Conservation (phyloP, 2,113 vertebrate genomes). For the Carassius auratus region DNA sequence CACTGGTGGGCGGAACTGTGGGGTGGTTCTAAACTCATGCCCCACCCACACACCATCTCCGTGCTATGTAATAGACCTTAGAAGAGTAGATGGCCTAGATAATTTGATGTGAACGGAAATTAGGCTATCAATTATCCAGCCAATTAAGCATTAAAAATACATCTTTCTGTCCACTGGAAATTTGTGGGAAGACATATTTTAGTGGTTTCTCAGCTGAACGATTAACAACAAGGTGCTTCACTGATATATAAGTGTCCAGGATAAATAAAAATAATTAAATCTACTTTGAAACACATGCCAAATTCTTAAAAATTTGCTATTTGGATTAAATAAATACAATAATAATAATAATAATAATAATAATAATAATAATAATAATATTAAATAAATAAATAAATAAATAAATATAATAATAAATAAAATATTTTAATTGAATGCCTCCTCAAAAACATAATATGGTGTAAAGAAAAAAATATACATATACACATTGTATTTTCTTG, state of each 20-base stretch:
- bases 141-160: background rate
- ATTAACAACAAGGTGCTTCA: background rate
- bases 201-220: background rate
- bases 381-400: no score
- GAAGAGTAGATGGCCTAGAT: background rate
- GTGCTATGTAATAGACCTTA: background rate
- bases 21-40: background rate
- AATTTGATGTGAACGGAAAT: conserved; percentile 12
- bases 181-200: background rate
- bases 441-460: background rate
- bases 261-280: background rate
- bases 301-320: background rate
- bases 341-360: no score
- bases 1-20: background rate
- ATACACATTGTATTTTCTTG: background rate
- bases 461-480: background rate
- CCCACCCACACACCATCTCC: background rate
- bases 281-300: background rate
- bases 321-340: background rate
- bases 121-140: conserved; percentile 1
- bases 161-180: background rate
- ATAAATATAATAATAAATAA: no score
- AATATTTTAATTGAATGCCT: no score
- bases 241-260: background rate
- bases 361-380: no score